Evolutionary conservation across 2,888 invertebrate species (phyloP).

Genomic region (Ormyrus thymus): DNA sequence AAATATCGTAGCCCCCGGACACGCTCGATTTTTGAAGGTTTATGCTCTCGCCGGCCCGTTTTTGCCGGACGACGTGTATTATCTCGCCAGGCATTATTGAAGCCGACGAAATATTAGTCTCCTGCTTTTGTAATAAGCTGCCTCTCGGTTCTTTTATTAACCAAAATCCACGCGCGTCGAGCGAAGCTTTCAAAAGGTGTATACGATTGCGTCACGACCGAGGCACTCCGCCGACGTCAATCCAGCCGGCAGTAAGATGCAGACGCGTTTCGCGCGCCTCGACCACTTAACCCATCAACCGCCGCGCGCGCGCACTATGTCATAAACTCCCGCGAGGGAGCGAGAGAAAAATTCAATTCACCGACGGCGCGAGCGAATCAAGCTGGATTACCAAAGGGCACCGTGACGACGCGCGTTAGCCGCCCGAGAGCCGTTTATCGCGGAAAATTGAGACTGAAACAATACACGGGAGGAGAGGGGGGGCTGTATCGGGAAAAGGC

Average conservation of each 20-base stretch:
- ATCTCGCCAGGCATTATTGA: no score
- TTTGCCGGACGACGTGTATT: neutral
- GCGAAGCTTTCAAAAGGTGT: no score
- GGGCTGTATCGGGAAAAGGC: no score
- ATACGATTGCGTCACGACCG: neutral
- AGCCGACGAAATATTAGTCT: no score
- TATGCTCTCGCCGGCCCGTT: no score
- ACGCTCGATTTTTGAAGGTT: no score
- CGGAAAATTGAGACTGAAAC: slow-evolving; percentile 6
- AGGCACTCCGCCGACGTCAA: slow-evolving; percentile 21
- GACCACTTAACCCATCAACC: slow-evolving; percentile 48
- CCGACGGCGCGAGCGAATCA: slow-evolving; percentile 6
- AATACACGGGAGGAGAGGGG: no score
- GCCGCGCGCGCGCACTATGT: neutral
- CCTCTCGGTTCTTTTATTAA: no score
- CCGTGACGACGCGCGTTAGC: neutral
- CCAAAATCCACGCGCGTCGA: no score
- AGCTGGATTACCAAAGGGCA: slow-evolving; percentile 40
- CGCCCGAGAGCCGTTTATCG: slow-evolving; percentile 6
- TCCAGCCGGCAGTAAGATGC: slow-evolving; percentile 24
- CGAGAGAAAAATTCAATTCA: slow-evolving; percentile 48
- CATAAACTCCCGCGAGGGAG: slow-evolving; percentile 8
- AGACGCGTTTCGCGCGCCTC: slow-evolving; percentile 19
- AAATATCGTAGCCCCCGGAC: no score
- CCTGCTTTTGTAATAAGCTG: no score